Evolutionary conservation across 2,797 vertebrate genomes (phyloP).

Genomic region (Mormyrops attenuatus): DNA sequence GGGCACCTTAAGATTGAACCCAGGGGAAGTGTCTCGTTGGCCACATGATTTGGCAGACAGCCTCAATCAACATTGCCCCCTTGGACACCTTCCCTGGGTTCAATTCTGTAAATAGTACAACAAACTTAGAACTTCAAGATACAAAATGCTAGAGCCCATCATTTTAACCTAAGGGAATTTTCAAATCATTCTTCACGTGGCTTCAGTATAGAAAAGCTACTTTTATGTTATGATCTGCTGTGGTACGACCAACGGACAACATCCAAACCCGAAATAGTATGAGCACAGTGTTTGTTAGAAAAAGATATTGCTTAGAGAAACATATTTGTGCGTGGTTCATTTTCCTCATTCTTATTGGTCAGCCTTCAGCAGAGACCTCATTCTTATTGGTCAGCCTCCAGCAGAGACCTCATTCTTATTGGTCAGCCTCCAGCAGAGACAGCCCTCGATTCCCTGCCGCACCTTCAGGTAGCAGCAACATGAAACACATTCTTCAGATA

Average conservation of each 20-base stretch:
- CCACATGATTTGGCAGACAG: neutral
- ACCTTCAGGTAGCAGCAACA: neutral
- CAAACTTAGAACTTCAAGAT: neutral
- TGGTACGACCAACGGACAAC: neutral
- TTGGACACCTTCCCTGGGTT: neutral
- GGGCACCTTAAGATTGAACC: neutral
- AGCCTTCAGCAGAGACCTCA: neutral
- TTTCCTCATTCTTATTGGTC: neutral
- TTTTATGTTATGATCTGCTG: neutral
- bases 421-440: neutral
- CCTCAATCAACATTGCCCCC: neutral
- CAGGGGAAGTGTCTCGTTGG: neutral
- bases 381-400: neutral
- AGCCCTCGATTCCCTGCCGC: neutral
- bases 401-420: neutral
- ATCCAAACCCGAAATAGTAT: neutral
- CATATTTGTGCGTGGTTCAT: neutral
- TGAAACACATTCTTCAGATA: neutral
- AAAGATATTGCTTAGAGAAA: neutral
- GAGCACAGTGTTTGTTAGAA: neutral
- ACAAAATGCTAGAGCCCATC: neutral
- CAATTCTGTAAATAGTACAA: neutral
- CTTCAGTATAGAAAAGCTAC: neutral
- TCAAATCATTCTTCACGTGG: neutral
- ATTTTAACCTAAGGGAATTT: neutral